Evolutionary conservation across 2,797 vertebrate species (phyloP).

Genomic region (Scleropages formosus): DNA sequence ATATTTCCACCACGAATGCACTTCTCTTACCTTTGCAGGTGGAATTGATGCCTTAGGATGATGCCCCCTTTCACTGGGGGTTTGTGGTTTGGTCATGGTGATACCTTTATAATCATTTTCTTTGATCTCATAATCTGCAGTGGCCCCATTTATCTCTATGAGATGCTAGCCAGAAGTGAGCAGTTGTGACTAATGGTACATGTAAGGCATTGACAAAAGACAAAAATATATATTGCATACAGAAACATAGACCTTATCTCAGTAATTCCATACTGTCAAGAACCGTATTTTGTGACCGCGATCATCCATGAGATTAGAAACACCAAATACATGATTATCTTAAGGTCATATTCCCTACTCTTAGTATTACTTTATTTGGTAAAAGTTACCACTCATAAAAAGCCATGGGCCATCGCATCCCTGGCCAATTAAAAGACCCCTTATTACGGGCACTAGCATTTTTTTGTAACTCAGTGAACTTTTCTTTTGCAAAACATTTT

Average conservation of each 20-base stretch:
- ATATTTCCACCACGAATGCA: constrained; percentile 4
- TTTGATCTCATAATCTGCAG: constrained; percentile 67
- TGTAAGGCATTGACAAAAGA: neutral
- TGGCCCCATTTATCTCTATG: constrained; percentile 65
- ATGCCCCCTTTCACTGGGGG: constrained; percentile 53
- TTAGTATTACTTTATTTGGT: too few relatives aligned
- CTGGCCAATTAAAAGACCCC: neutral
- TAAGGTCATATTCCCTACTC: too few relatives aligned
- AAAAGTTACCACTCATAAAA: too few relatives aligned
- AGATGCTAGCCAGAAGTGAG: constrained; percentile 77
- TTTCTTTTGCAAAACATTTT: neutral
- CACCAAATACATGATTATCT: too few relatives aligned
- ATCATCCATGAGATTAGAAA: neutral
- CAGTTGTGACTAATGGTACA: constrained; percentile 32
- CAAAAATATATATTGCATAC: neutral
- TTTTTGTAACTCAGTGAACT: neutral
- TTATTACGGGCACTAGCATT: neutral
- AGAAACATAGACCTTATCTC: too few relatives aligned
- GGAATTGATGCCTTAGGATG: constrained; percentile 62
- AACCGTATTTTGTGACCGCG: neutral
- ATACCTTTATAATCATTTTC: constrained; percentile 45
- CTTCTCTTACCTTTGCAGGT: constrained; percentile 66
- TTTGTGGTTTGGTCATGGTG: constrained; percentile 9
- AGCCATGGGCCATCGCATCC: too few relatives aligned
- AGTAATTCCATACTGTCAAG: neutral